Evolutionary conservation across 2,888 invertebrate genomes (phyloP).

Genomic region (Spicauda simplicius): DNA sequence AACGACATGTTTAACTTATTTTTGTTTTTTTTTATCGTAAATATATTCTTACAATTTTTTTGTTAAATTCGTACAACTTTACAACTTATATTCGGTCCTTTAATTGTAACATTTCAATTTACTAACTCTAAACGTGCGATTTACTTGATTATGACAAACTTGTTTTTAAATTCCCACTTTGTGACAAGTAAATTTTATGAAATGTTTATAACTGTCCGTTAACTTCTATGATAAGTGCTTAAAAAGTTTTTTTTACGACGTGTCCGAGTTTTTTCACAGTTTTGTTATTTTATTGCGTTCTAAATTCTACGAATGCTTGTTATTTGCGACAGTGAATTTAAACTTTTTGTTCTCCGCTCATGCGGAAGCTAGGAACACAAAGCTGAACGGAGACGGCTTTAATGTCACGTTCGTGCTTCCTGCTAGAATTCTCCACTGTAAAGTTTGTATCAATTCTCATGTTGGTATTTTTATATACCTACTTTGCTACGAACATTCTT

Average conservation of each 20-base stretch:
- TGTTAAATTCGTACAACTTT: no score
- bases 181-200: background rate
- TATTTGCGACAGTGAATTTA: slow-evolving; percentile 7
- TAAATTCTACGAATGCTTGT: background rate
- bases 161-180: no score
- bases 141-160: no score
- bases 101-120: no score
- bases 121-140: no score
- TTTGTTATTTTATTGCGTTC: background rate
- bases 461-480: background rate
- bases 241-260: no score
- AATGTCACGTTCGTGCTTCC: slow-evolving; percentile 1
- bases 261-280: background rate
- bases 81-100: no score
- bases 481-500: background rate
- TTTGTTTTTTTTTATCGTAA: no score
- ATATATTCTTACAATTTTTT: no score
- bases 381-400: slow-evolving; percentile 4
- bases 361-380: background rate
- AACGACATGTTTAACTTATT: no score
- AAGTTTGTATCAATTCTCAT: background rate
- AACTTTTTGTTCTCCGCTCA: background rate
- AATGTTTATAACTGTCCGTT: background rate
- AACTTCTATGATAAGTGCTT: no score
- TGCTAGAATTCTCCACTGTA: background rate